Evolutionary conservation across 2,797 vertebrate genomes (phyloP).

Genomic region (Anguilla marmorata): DNA sequence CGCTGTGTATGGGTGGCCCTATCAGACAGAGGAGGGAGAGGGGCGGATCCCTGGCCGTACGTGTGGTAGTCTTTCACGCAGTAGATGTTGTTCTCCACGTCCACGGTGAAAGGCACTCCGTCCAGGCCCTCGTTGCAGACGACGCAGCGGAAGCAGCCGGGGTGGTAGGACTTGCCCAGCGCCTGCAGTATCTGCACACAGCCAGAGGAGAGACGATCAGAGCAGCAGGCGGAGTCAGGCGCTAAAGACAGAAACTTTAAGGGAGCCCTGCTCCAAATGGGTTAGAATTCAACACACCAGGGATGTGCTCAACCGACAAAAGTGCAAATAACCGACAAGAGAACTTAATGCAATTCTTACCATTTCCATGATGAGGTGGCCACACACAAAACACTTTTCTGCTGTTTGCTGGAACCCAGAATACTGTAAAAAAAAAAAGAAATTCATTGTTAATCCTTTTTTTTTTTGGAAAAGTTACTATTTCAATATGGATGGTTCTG

Average conservation of each 20-base stretch:
- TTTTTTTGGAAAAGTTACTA: neutral
- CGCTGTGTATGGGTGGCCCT: neutral
- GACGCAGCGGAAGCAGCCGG: slow-evolving; percentile 82
- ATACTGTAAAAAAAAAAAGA: slow-evolving; percentile 66
- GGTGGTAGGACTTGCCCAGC: slow-evolving; percentile 83
- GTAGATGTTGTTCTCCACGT: slow-evolving; percentile 81
- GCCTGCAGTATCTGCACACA: slow-evolving; percentile 84
- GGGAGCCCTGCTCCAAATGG: neutral
- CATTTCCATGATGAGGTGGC: slow-evolving; percentile 83
- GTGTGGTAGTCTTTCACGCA: slow-evolving; percentile 88
- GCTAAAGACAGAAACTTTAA: neutral
- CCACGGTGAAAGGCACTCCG: slow-evolving; percentile 82
- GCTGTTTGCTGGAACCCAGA: slow-evolving; percentile 84
- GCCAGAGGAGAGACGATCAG: neutral
- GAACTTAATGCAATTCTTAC: slow-evolving; percentile 68
- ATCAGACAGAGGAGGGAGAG: neutral
- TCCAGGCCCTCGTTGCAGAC: slow-evolving; percentile 82
- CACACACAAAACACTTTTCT: slow-evolving; percentile 86
- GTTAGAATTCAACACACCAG: neutral
- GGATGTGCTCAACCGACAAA: neutral
- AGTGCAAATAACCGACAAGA: neutral
- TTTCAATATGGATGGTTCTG: no score
- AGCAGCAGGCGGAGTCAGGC: neutral
- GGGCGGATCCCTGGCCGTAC: slow-evolving; percentile 61
- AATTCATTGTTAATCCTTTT: neutral